phyloP scores from a whole-genome alignment of 2,113 vertebrate species.

The Pelecanoides urinatrix region DNA sequence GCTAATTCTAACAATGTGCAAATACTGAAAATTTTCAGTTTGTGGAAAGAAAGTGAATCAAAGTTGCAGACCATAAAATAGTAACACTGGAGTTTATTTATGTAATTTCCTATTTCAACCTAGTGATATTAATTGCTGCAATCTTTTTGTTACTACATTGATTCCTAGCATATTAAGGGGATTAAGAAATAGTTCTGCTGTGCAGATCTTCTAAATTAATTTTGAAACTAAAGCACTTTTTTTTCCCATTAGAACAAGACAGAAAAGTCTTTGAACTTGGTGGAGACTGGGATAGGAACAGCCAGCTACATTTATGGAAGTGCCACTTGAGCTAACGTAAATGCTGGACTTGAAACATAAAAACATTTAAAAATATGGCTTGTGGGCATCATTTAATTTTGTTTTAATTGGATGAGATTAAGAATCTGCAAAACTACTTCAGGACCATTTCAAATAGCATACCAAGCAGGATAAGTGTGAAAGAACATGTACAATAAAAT shows the following conservation, averaged over 20 bases:
- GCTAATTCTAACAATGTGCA: neutral
- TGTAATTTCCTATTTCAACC: neutral
- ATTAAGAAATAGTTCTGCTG: neutral
- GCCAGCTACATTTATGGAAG: neutral
- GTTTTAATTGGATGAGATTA: neutral
- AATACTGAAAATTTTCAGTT: neutral
- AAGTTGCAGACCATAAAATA: neutral
- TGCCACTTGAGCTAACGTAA: neutral
- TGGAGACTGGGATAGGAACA: neutral
- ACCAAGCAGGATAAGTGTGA: neutral
- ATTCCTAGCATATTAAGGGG: neutral
- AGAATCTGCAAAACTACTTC: neutral
- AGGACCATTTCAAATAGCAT: neutral
- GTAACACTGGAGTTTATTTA: neutral
- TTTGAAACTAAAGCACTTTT: neutral
- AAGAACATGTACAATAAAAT: neutral
- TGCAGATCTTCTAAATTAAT: neutral
- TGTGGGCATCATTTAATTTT: neutral
- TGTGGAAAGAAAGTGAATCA: neutral
- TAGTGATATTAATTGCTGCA: neutral
- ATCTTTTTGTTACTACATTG: neutral
- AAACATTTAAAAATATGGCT: neutral
- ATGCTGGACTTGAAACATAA: neutral
- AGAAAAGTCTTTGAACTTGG: neutral
- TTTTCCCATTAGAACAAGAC: neutral